These are phyloP conservation scores for Conops quadrifasciatus DNA, from an alignment of 2,888 invertebrate species.

Conservation along the genomic window DNA sequence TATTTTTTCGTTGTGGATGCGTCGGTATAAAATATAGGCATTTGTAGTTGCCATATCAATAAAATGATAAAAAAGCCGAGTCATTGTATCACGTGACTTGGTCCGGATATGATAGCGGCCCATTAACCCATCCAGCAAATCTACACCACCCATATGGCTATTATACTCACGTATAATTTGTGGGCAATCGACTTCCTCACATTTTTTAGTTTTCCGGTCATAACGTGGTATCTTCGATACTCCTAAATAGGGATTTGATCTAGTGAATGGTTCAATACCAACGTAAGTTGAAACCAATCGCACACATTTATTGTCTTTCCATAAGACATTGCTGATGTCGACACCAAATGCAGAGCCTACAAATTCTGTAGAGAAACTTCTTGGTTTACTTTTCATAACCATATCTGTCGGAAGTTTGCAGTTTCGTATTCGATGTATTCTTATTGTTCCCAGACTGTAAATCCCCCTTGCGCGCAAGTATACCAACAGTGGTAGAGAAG, in stretches of 20 bases:
- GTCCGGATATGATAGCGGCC: slow-evolving; percentile 31
- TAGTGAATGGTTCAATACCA: slow-evolving; percentile 78
- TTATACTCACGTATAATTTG: slow-evolving; percentile 32
- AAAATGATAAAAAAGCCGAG: slow-evolving; percentile 30
- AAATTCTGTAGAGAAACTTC: slow-evolving; percentile 22
- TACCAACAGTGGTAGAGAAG: slow-evolving; percentile 29
- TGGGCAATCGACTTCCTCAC: slow-evolving; percentile 26
- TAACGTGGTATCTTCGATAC: slow-evolving; percentile 23
- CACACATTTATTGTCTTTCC: slow-evolving; percentile 30
- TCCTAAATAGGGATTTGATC: slow-evolving; percentile 77
- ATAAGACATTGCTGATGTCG: slow-evolving; percentile 25
- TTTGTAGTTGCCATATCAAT: slow-evolving; percentile 34
- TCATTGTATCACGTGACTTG: slow-evolving; percentile 15
- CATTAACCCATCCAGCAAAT: slow-evolving; percentile 32
- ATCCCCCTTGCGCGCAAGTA: slow-evolving; percentile 31
- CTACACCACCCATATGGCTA: slow-evolving; percentile 29
- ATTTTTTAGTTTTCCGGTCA: slow-evolving; percentile 22
- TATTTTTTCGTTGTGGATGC: slow-evolving; percentile 10
- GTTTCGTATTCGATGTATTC: slow-evolving; percentile 27
- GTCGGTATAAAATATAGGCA: slow-evolving; percentile 30
- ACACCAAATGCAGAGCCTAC: slow-evolving; percentile 28
- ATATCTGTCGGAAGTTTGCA: slow-evolving; percentile 24
- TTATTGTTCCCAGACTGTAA: slow-evolving; percentile 32
- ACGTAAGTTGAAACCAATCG: slow-evolving; percentile 80
- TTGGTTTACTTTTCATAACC: slow-evolving; percentile 10